Base-by-base conservation (phyloP, 2,113 vertebrate species). In the Paedocypris sp. region DNA sequence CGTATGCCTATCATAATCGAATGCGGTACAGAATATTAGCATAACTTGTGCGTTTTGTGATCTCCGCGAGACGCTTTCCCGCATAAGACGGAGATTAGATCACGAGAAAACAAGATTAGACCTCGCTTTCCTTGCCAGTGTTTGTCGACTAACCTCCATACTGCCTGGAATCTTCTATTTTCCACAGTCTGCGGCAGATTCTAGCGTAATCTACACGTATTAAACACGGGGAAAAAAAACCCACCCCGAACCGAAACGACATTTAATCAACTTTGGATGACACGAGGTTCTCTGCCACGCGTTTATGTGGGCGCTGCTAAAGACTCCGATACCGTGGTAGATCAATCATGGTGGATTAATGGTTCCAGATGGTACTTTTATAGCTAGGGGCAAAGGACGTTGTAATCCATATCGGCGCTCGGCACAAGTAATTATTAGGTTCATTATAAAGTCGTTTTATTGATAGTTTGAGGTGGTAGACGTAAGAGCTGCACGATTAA, bases 361-460 rank as follows among this genome's bases (percentile, higher is more conserved):
- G 52, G 33, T 38, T 56, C 23, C 18, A 19, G 23, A 57, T 13
- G 53, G 13, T 23, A 32, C 25, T 22, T 33, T 51, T 31, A 43
- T 45, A 43, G 42, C 54, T 18, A 58, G 38, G 32, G 54, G 39
- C 28, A 6, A 50, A 35, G 19, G 25, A n/a, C 20, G 3, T 12
- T 6, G 10, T 11, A 41, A 41, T 22, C 18, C n/a, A 7, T 29
- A 29, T 38, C 16, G 33, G 23, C 51, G 28, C 41, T 56, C 36
- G 18, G 23, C 25, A 26, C 26, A 18, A 39, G 23, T 29, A 41
- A 56, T 56, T 56, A 41, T 41, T 8, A 56, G 41, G 52, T 56
- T 56, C 10, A 56, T 56, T 56, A 54, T 54, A 18, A 54, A 28
- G 35, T 54, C 5, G 41, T 54, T 41, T 19, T 56, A 29, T 41